phyloP scores from a whole-genome alignment of 2,797 vertebrate species.

The Parambassis ranga region DNA sequence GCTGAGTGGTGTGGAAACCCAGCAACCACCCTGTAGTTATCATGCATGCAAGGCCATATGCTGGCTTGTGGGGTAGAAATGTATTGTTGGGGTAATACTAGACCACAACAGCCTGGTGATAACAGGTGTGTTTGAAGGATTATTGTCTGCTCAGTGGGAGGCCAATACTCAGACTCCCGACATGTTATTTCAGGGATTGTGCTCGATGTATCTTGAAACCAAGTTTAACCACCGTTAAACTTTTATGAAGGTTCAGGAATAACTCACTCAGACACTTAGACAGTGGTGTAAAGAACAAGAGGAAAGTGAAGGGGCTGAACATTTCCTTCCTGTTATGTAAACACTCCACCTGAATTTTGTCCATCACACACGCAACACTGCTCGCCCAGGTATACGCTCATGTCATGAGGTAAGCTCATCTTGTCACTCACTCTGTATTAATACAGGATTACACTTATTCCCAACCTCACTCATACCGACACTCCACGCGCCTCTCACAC shows the following conservation, averaged over 20 bases:
- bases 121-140: conserved; percentile 3
- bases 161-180: not conserved
- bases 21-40: conserved; percentile 46
- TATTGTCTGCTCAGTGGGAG: not conserved
- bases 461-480: conserved; percentile 63
- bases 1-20: conserved; percentile 73
- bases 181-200: conserved; percentile 1
- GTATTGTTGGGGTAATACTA: conserved; percentile 22
- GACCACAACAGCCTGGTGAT: conserved; percentile 11
- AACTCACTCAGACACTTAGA: not conserved
- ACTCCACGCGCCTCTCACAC: conserved; percentile 17
- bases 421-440: conserved; percentile 70
- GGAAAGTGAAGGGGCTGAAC: no score
- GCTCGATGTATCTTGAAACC: not conserved
- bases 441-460: conserved; percentile 76
- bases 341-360: conserved; percentile 4
- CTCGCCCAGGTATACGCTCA: conserved; percentile 24
- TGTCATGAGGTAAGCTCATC: conserved; percentile 67
- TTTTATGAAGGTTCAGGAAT: not conserved
- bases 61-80: conserved; percentile 17
- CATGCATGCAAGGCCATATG: not conserved
- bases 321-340: conserved; percentile 28
- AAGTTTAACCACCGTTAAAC: not conserved
- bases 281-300: not conserved
- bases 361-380: conserved; percentile 17